Base-by-base conservation (phyloP, 2,888 invertebrate species). In the Oconnorella tubifera region DNA sequence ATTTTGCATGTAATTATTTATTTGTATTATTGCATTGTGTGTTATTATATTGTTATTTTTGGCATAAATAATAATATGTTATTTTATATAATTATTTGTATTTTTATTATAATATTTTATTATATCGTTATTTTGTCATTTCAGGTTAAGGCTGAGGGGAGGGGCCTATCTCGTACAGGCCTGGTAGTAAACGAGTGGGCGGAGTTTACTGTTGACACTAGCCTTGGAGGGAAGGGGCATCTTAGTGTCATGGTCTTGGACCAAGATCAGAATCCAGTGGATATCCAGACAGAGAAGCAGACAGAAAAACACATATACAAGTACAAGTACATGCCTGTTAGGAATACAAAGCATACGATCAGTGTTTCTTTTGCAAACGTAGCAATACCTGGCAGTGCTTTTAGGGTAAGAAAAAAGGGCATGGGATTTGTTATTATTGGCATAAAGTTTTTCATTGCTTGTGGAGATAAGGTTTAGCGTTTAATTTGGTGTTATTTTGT, bases 341-440 rank as follows among this genome's bases (percentile, higher is more conserved):
- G 33, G 23, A 33, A 40, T 23, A 28, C 32, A 2, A 10, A 59
- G n/a, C 61, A 65, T 40, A 50, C 10, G 29, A 33, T 62, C 4
- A 10, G 59, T 29, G 40, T 65, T 40, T 33, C 61, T 6, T 65
- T 56, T 50, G 33, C 25, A n/a, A 62, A 57, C 23, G 27, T 62
- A 0, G 28, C 57, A 25, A 32, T 65, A 25, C 62, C 56, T 19
- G 49, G 32, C 2, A 61, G 61, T 62, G 61, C 65, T 1, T 62
- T 62, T 31, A 56, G 55, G 50, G 65, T 62, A 10, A 57, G 62
- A 14, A 40, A 14, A 14, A 40, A 14, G 40, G 6, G 6, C 6
- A 40, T 14, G 19, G 6, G 32, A 59, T 23, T 6, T 40, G 4
- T 6, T 33, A 10, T n/a, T 48, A 59, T 10, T 14, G 23, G 27